phyloP scores from a whole-genome alignment of 1,140 invertebrate species.

The Euborellia annulipes region DNA sequence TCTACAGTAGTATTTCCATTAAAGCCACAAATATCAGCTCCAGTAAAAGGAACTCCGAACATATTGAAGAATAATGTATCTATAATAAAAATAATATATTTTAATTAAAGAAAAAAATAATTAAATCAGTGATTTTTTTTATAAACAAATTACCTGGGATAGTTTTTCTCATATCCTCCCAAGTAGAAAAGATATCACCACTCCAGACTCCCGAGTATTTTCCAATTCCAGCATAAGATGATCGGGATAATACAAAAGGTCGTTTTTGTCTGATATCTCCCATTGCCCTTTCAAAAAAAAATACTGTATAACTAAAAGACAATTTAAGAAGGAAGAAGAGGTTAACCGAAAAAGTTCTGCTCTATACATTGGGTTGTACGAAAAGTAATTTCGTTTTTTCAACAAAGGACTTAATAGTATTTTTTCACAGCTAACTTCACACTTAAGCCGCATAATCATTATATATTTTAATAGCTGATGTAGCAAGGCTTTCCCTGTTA shows the following conservation, averaged over 20 bases:
- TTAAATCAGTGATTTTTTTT: background rate
- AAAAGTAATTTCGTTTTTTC: too few species aligned
- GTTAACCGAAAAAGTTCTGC: conserved; percentile 3
- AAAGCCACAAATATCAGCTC: conserved; percentile 85
- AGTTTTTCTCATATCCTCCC: conserved; percentile 45
- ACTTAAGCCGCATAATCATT: too few species aligned
- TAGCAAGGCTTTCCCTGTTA: too few species aligned
- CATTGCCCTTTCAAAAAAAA: conserved; percentile 36
- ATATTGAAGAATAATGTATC: conserved; percentile 63
- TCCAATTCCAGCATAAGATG: conserved; percentile 66
- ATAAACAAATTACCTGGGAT: conserved; percentile 34
- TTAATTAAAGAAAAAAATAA: background rate
- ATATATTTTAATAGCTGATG: too few species aligned
- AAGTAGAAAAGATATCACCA: conserved; percentile 59
- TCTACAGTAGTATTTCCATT: conserved; percentile 52
- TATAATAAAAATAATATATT: conserved; percentile 12
- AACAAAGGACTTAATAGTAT: too few species aligned
- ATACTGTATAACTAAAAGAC: background rate
- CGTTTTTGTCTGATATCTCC: conserved; percentile 45
- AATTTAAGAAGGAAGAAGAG: background rate
- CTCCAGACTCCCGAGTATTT: conserved; percentile 81
- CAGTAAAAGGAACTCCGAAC: conserved; percentile 73
- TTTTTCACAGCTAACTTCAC: too few species aligned
- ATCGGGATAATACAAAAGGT: conserved; percentile 68
- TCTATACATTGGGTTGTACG: too few species aligned